phyloP scores from a whole-genome alignment of 2,888 invertebrate species.

The Eurytoma adleriae region DNA sequence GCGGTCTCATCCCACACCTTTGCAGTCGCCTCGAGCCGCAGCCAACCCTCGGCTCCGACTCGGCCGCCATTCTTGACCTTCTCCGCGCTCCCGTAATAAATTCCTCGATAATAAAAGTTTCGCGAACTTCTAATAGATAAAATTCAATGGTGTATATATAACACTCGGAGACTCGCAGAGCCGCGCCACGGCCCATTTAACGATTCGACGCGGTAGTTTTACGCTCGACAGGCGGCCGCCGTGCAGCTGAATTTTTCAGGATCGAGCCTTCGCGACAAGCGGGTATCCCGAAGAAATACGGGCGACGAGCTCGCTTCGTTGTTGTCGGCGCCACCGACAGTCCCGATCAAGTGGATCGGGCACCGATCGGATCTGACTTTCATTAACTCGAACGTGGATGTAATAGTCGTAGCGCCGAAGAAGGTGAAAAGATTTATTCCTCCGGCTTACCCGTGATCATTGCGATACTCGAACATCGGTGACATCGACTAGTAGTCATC shows the following conservation, averaged over 20 bases:
- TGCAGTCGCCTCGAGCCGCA: neutral
- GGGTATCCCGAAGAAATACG: too few species aligned
- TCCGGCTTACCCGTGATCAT: too few species aligned
- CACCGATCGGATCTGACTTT: too few species aligned
- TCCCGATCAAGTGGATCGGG: too few species aligned
- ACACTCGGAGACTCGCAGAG: neutral
- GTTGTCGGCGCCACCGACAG: too few species aligned
- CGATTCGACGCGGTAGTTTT: slow-evolving; percentile 30
- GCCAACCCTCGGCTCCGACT: neutral
- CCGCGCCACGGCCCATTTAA: slow-evolving; percentile 37
- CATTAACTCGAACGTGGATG: too few species aligned
- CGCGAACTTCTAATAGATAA: slow-evolving; percentile 59
- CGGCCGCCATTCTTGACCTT: slow-evolving; percentile 45
- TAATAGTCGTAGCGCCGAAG: too few species aligned
- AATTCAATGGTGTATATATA: slow-evolving; percentile 40
- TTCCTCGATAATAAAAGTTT: slow-evolving; percentile 61
- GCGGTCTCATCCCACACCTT: slow-evolving; percentile 2
- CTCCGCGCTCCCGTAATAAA: slow-evolving; percentile 58
- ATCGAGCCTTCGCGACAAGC: too few species aligned
- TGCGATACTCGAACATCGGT: too few species aligned
- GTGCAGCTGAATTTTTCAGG: neutral
- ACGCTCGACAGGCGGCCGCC: neutral
- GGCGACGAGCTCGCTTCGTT: too few species aligned
- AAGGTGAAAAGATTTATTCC: too few species aligned
- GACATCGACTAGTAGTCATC: too few species aligned